Evolutionary conservation across 2,113 vertebrate genomes (phyloP), one percentile per base, ranked within the genome.

Genomic region (Etheostoma cragini): DNA sequence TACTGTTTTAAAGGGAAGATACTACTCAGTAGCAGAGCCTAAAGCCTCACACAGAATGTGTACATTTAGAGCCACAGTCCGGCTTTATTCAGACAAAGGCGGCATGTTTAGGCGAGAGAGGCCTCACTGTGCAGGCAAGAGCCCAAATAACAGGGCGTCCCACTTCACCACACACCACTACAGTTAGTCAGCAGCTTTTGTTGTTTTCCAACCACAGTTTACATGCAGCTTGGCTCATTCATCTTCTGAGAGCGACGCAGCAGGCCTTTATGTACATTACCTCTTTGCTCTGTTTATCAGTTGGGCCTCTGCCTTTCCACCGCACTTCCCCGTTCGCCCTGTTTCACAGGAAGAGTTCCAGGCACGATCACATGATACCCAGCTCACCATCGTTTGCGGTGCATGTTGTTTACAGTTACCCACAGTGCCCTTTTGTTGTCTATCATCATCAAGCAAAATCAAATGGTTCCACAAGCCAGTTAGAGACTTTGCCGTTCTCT

Each of bases 151-250:
- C 72, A 85, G 83, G 86, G 80, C 60, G 76, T 91, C 88, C 91
- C 88, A 38, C 87, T 80, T 78, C 64, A 26, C 84, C 81, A 62
- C 77, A 87, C 81, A 83, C 87, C 83, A 65, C 80, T 88, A 65
- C 86, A 88, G 82, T 92, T 94, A 90, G 87, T 94, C 89, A 94
- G 93, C 90, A 92, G 91, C 91, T 93, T 92, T 92, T 92, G 87
- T 94, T 92, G 86, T 91, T 91, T 94, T 89, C 92, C 87, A 47
- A 88, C 93, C 93, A 84, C 91, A 92, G 93, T 94, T 94, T 94
- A 93, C 90, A 88, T 88, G 86, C 81, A 90, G 84, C 72, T 76
- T 2, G 71, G 62, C 82, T 92, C 80, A 86, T 93, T 94, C 89
- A 91, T 94, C 83, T 92, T 75, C 70, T 71, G 85, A 87, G 82